Base-by-base conservation (phyloP, 2,797 vertebrate species). In the Sebastes variabilis region DNA sequence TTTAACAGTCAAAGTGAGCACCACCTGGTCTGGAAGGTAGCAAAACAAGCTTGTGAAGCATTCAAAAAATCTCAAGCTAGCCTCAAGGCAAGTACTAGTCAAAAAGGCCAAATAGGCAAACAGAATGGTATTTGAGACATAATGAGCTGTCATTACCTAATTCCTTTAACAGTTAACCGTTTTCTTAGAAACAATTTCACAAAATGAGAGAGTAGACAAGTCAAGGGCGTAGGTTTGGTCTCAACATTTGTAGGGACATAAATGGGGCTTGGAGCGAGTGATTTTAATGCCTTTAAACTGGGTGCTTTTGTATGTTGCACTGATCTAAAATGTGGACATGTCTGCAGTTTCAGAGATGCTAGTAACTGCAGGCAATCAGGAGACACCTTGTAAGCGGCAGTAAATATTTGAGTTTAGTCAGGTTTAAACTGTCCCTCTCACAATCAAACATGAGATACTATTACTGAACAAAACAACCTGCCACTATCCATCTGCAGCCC, bases 11-110 rank as follows among this genome's bases (percentile, higher is more conserved):
- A 54, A 22, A 89, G 42, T 22, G 60, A 81, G 55, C 49, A 61
- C 52, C 71, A 81, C 73, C 83, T 77, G 72, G 52, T 34, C 11
- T 42, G 27, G 24, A 72, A 54, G 42, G 77, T 20, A 71, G 76
- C 27, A 30, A 52, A 58, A 78, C 66, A 77, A 54, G 77, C 52
- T 79, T 55, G 75, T 62, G 27, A 88, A 83, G 62, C 72, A 87
- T 84, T 87, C 66, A 5, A 88, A 89, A 89, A 29, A 77, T 87
- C 49, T 30, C 52, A 10, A 77, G 20, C 13, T 59, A 55, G 55
- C 80, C 87, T 81, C 0, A 4, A 85, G 87, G 84, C 83, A 29
- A 71, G 14, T n/a, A 20, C 32, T 1, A 24, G 70, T 58, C 7
- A 4, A 59, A 71, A 78, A 66, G 25, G 54, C 38, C 27, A 77